These are phyloP conservation scores for Trialeurodes vaporariorum DNA, from an alignment of 1,140 invertebrate species.

Conservation along the genomic window DNA sequence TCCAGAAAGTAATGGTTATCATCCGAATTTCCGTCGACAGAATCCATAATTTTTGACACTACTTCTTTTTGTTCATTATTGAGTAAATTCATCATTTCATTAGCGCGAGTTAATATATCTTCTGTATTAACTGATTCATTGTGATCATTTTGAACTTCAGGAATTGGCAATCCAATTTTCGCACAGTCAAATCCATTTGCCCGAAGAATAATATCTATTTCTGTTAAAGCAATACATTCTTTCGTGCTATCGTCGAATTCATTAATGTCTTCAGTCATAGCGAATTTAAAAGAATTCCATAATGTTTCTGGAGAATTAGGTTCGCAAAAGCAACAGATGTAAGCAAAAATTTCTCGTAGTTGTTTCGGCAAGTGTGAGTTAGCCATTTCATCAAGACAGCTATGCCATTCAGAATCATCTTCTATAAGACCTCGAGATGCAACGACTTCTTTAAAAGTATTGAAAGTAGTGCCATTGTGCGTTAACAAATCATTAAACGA, in stretches of 20 bases:
- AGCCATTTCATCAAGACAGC: not conserved
- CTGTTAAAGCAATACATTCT: not conserved
- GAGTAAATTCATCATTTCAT: not conserved
- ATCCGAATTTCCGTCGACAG: not conserved
- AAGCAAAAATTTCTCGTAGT: constrained; percentile 7
- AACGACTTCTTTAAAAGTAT: constrained; percentile 29
- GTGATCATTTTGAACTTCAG: not conserved
- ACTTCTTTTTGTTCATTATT: not conserved
- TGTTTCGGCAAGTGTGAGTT: not conserved
- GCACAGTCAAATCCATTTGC: not conserved
- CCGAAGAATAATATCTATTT: not conserved
- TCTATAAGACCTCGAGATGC: constrained; percentile 27
- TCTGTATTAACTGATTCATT: not conserved
- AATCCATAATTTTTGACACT: not conserved
- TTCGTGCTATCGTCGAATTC: not conserved
- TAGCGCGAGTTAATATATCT: no score
- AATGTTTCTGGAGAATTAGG: not conserved
- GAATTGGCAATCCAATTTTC: not conserved
- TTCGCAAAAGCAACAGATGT: not conserved
- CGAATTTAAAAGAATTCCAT: not conserved
- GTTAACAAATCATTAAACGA: constrained; percentile 33
- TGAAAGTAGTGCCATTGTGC: constrained; percentile 25
- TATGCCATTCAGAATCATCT: constrained; percentile 20
- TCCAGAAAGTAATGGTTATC: constrained; percentile 23
- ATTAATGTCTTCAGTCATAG: not conserved